Conservation (phyloP, 2,888 invertebrate species). For the Acleris emargana region DNA sequence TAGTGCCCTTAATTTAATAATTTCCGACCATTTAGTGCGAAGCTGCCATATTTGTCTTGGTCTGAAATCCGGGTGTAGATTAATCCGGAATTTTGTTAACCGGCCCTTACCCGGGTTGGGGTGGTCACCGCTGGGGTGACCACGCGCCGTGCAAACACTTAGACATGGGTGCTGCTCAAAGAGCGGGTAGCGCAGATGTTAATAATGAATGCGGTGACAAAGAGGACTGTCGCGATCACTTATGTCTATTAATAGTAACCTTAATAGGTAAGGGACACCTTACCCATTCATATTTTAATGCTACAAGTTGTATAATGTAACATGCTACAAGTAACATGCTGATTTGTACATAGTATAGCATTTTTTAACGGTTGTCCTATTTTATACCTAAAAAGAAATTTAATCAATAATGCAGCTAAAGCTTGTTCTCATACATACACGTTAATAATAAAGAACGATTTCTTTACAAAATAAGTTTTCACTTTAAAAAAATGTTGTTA, state of each 20-base stretch:
- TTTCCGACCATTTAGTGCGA: constrained; percentile 73
- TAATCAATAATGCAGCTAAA: too few relatives aligned
- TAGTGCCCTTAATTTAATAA: constrained; percentile 76
- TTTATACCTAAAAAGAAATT: too few relatives aligned
- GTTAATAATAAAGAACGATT: too few relatives aligned
- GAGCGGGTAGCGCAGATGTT: constrained; percentile 27
- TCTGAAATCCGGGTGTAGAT: constrained; percentile 74
- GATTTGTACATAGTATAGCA: too few relatives aligned
- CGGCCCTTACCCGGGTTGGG: constrained; percentile 50
- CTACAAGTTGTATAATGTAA: too few relatives aligned
- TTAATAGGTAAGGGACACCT: neutral
- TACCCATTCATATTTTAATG: too few relatives aligned
- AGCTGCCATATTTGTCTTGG: constrained; percentile 77
- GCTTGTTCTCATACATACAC: too few relatives aligned
- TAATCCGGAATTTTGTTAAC: constrained; percentile 74
- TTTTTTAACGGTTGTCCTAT: too few relatives aligned
- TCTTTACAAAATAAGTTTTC: too few relatives aligned
- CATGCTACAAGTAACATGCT: too few relatives aligned
- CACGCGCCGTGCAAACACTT: constrained; percentile 50
- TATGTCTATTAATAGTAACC: constrained; percentile 13
- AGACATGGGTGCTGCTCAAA: constrained; percentile 51
- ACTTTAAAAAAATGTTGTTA: too few relatives aligned
- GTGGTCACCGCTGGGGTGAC: constrained; percentile 43
- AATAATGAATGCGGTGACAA: constrained; percentile 30
- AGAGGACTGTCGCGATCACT: constrained; percentile 27